Evolutionary conservation across 2,888 invertebrate species (phyloP).

Genomic region (Troides aeacus): DNA sequence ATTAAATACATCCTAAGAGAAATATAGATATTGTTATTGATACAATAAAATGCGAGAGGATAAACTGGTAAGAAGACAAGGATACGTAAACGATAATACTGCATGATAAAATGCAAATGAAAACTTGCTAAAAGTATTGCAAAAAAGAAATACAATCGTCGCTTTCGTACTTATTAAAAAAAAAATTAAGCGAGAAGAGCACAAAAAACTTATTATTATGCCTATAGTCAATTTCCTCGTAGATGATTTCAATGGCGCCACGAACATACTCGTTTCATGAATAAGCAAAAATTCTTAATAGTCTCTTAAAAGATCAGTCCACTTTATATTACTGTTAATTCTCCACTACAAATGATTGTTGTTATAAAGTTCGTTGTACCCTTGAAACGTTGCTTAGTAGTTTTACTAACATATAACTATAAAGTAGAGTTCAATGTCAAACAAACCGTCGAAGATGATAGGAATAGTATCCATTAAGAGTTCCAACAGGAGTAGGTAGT

Average conservation of each 20-base stretch:
- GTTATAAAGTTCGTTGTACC: not conserved
- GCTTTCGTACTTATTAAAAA: not conserved
- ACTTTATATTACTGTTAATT: conserved; percentile 1
- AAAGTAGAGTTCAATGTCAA: not conserved
- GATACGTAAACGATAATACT: conserved; percentile 34
- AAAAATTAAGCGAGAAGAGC: not conserved
- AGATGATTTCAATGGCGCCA: conserved; percentile 25
- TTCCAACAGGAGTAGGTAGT: not conserved
- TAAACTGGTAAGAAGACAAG: conserved; percentile 2
- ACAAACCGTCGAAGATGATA: too few species aligned
- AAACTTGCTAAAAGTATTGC: conserved; percentile 31
- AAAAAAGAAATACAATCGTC: not conserved
- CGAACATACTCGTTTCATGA: conserved; percentile 16
- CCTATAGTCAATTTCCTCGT: not conserved
- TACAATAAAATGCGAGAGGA: conserved; percentile 18
- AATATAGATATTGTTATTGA: conserved; percentile 19
- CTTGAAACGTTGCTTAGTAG: not conserved
- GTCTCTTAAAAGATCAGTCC: conserved; percentile 16
- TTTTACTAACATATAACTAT: not conserved
- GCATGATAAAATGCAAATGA: conserved; percentile 48
- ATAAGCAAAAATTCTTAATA: conserved; percentile 27
- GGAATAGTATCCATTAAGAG: too few species aligned
- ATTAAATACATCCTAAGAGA: conserved; percentile 26
- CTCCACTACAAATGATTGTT: not conserved
- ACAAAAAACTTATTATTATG: conserved; percentile 2